Base-by-base conservation (phyloP, 2,888 invertebrate genomes). In the Agonum fuliginosum region DNA sequence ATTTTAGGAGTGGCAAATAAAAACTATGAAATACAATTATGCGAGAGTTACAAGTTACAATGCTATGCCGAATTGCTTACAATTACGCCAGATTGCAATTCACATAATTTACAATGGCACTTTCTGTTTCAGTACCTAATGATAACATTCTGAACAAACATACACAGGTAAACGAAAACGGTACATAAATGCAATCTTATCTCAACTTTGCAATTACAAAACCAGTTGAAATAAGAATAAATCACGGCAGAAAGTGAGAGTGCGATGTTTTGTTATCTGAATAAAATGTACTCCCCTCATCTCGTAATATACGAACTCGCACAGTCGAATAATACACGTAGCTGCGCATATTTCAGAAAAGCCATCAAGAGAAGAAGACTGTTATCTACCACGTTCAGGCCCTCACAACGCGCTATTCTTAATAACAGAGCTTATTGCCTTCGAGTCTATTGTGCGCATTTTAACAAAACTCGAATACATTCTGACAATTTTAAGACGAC, bases 401-500 rank as follows among this genome's bases (percentile, higher is more conserved):
- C 14, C 6, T 12, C n/a, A n/a, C n/a, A n/a, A n/a, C n/a, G 10
- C 54, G 77, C 77, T 41, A 69, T 77, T 70, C 70, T 77, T 77
- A 77, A 70, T 77, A 70, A 77, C 77, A 43, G 70, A 58, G 70
- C 70, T 77, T 70, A 70, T 77, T 77, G 70, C 70, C 41, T 51
- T 37, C 43, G n/a, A 41, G 12, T 48, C 77, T 77, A 77, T 77
- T 77, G 77, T 77, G 43, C 58, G 12, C 24, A 69, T 37, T 77
- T 70, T 37, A 27, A 70, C 70, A 70, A 34, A 70, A 70, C 41
- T 77, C 77, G 58, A 77, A 77, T 77, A 70, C 58, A 70, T 70
- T 77, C 70, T 58, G 77, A 77, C 77, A 77, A 77, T 77, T 77
- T 77, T 77, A 77, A 77, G 77, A 77, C 70, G 69, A 58, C 70